Evolutionary conservation across 2,113 vertebrate species (phyloP), one percentile per base, ranked within the genome.

Genomic region (Alosa alosa): DNA sequence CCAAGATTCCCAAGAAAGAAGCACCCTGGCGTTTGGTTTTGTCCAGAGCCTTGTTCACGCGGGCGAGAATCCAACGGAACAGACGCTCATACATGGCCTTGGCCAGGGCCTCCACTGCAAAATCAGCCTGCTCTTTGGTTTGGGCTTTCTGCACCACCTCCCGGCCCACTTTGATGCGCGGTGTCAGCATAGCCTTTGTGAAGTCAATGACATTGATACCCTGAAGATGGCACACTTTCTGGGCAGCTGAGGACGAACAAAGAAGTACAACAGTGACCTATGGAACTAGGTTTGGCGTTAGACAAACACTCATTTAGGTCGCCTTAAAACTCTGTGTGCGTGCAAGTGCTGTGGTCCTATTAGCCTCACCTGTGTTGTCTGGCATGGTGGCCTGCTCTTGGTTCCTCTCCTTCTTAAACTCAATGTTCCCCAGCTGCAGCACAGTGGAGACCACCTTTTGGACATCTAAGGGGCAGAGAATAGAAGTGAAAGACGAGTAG

Each of bases 41-140:
- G 84, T 97, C 97, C 0, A 97, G 93, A 50, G 97, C 96, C 88
- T 97, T 97, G 90, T 97, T 97, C 46, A 97, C 96, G 0, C 97
- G 96, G 75, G 49, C 88, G 5, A 97, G 95, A 22, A 97, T 94
- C 96, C 97, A 97, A 0, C 93, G 95, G 95, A 97, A 97, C 15
- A 97, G 94, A 0, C 97, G 96, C 84, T 97, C 97, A 0, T 96
- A 97, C 2, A 94, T 96, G 31, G 97, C 97, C 87, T 97, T 97
- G 89, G 97, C 97, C 90, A 97, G 90, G 84, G 97, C 97, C 83
- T 97, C 97, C 0, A 96, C 41, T 0, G 96, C 96, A 90, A 97
- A 99, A 91, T 99, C 98, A 0, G 97, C 98, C 98, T 97, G 97
- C 83, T 97, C 97, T 90, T 97, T 97, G 15, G 97, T 97, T 93